phyloP scores from a whole-genome alignment of 1,140 invertebrate species.

The Ips typographus region DNA sequence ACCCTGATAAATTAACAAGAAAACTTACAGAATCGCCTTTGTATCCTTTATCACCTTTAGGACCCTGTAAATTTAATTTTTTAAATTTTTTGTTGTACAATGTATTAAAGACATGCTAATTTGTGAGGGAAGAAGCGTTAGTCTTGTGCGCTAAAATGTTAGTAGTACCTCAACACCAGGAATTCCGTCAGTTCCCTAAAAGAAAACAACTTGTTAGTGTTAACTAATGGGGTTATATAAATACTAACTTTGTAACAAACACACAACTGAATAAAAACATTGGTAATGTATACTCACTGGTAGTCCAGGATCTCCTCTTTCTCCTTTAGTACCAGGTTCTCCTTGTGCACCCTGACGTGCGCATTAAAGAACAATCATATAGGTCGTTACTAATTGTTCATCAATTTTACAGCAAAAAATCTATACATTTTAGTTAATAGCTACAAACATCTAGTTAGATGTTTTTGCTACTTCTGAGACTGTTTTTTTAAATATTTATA shows the following conservation, averaged over 20 bases:
- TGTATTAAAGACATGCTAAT: background rate
- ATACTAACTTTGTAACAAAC: background rate
- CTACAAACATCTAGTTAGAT: background rate
- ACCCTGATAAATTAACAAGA: background rate
- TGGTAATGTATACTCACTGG: slow-evolving; percentile 67
- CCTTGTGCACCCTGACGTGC: slow-evolving; percentile 79
- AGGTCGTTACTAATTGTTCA: too few relatives aligned
- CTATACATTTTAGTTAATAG: slow-evolving; percentile 8
- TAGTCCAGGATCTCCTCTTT: slow-evolving; percentile 86
- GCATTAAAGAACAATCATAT: slow-evolving; percentile 25
- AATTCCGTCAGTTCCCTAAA: slow-evolving; percentile 90
- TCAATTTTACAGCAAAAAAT: too few relatives aligned
- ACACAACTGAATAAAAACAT: slow-evolving; percentile 14
- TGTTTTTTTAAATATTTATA: background rate
- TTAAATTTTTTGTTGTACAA: background rate
- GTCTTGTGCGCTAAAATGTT: background rate
- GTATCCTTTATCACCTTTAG: slow-evolving; percentile 83
- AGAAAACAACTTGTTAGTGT: slow-evolving; percentile 43
- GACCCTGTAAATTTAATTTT: slow-evolving; percentile 63
- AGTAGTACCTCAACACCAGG: slow-evolving; percentile 80
- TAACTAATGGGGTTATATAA: background rate
- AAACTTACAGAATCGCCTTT: slow-evolving; percentile 83
- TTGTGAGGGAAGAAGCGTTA: background rate
- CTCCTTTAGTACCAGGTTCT: slow-evolving; percentile 86
- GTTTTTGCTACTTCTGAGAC: background rate